Evolutionary conservation across 2,797 vertebrate genomes (phyloP), one percentile per base, ranked within the genome.

Genomic region (Nyctibius grandis): DNA sequence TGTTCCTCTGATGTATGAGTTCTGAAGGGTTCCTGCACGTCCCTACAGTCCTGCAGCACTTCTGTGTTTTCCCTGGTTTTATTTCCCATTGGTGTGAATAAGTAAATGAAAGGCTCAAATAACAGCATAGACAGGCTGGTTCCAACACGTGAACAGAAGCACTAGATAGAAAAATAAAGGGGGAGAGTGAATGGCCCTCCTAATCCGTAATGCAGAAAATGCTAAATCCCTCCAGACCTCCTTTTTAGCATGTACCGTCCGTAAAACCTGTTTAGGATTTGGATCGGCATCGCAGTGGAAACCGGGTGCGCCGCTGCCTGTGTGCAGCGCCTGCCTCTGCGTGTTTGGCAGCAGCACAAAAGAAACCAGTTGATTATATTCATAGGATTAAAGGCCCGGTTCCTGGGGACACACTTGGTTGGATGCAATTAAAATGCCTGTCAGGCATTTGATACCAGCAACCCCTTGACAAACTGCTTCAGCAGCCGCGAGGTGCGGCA

Each of bases 351-450:
- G 90, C 87, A 73, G 93, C 95, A 98, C 97, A 98, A 98, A 98
- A 88, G 96, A 94, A 85, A 68, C 69, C 91, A 79, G 80, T 85
- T 88, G 97, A 95, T 97, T 95, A 95, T 93, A 97, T 97, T 97
- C 95, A 94, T 89, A 88, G 92, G 89, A 96, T 96, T 95, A 96
- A 93, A 97, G 96, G 95, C 96, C 93, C 3, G 20, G 54, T 95
- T 98, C 87, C 96, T 67, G 69, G 87, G 94, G 96, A 96, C 89
- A 87, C 96, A 86, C 94, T 98, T 80, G 93, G 96, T 92, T 97
- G 95, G 96, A 96, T 97, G 97, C 97, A 98, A 98, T 98, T 98
- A 98, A 98, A 98, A 98, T 98, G 97, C 97, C 95, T 97, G 97
- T 98, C 98, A 98, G 98, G 98, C 96, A 60, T 95, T 97, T 91